Base-by-base conservation (phyloP, 2,797 vertebrate species). In the Bovichtus variegatus region DNA sequence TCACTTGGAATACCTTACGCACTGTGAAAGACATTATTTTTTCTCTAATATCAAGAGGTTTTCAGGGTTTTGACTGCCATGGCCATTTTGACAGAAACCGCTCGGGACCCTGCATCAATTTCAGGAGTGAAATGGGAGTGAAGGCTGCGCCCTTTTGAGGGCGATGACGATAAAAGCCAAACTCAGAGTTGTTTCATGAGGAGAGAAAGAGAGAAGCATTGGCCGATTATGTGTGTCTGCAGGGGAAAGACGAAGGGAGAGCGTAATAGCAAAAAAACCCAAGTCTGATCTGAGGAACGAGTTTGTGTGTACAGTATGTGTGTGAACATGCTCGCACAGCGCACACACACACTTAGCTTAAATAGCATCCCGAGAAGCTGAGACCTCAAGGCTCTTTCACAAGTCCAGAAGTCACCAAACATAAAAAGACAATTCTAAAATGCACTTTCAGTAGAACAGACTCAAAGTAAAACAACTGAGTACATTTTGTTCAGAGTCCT, bases 21-120 rank as follows among this genome's bases (percentile, higher is more conserved):
- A 71, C 87, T 75, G 82, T 41, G 78, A 93, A 87, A 92, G 74
- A 87, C 80, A 90, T 89, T 65, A 87, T 88, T 91, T 87, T n/a
- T 87, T 66, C 81, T 91, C 81, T 89, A 87, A 90, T 92, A 92
- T 90, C 76, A 75, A 74, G 57, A 71, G 78, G 69, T 75, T 82
- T 69, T 67, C 60, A 64, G 49, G 53, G 70, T 82, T 92, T 91
- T 85, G 70, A 86, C 80, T 89, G 86, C 84, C 83, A 82, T 73
- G 59, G 73, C 54, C 72, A 38, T 75, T 91, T 87, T 81, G 70
- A 89, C 88, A 68, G 74, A 84, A 92, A 82, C 75, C 78, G 36
- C 89, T 87, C 61, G 89, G 89, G 91, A 91, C 76, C 54, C 31
- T 2, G 15, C 78, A 87, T 84, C 82, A 87, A 79, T 89, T 86